phyloP scores from a whole-genome alignment of 2,797 vertebrate genomes.

The Coracias cyanogaster region DNA sequence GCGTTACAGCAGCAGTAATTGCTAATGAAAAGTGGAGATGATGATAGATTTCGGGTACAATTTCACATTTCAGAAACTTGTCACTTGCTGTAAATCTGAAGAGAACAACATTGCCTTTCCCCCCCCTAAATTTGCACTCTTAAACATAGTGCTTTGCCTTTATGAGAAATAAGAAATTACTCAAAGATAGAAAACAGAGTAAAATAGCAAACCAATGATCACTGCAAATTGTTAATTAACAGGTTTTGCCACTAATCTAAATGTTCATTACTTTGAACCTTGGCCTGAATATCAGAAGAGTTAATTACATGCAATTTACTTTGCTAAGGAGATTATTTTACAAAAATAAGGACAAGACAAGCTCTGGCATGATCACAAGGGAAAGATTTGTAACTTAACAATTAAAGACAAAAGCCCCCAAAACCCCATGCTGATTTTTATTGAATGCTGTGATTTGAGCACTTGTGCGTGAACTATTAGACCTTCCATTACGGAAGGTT shows the following conservation, averaged over 20 bases:
- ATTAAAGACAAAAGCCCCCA: not conserved
- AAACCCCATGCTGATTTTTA: not conserved
- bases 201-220: not conserved
- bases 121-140: not conserved
- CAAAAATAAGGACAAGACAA: conserved; percentile 22
- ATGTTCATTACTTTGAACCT: conserved; percentile 25
- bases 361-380: not conserved
- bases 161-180: not conserved
- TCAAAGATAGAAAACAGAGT: not conserved
- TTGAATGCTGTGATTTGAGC: not conserved
- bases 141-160: not conserved
- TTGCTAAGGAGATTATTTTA: not conserved
- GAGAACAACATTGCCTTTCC: not conserved
- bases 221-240: not conserved
- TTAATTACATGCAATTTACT: conserved; percentile 9
- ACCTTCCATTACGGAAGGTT: not conserved
- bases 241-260: not conserved
- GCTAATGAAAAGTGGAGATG: not conserved
- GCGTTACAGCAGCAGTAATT: not conserved
- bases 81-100: not conserved
- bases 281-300: conserved; percentile 12
- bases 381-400: not conserved
- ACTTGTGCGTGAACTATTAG: not conserved
- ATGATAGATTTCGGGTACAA: not conserved
- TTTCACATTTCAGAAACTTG: not conserved